Evolutionary conservation across 2,888 invertebrate species (phyloP).

Genomic region (Ptychoptera contaminata): DNA sequence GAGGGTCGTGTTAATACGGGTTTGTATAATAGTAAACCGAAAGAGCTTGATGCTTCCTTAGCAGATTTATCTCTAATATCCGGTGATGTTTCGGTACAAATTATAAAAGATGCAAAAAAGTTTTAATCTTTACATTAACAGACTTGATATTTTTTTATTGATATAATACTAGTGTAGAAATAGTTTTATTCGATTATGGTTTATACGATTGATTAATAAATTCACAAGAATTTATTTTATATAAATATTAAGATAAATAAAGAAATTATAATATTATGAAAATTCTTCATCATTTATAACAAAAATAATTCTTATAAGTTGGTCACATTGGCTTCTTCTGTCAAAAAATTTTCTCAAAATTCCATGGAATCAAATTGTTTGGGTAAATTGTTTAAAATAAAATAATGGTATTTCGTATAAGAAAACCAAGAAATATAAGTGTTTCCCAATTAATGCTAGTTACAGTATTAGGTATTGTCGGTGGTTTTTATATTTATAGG

Average conservation of each 20-base stretch:
- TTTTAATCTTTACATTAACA: slow-evolving; percentile 8
- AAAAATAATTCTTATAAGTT: too few species aligned
- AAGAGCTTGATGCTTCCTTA: slow-evolving; percentile 19
- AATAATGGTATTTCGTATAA: slow-evolving; percentile 16
- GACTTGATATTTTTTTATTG: too few species aligned
- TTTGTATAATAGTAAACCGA: slow-evolving; percentile 5
- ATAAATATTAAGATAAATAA: too few species aligned
- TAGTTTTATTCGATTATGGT: too few species aligned
- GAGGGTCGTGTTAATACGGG: slow-evolving; percentile 25
- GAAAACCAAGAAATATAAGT: slow-evolving; percentile 26
- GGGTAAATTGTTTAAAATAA: background rate
- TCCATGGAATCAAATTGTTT: too few species aligned
- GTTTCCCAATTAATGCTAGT: slow-evolving; percentile 27
- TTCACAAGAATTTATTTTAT: too few species aligned
- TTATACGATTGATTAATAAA: too few species aligned
- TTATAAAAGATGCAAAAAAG: slow-evolving; percentile 30
- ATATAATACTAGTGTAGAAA: too few species aligned
- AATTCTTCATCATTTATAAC: too few species aligned
- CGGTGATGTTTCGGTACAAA: slow-evolving; percentile 29
- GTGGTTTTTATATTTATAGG: slow-evolving; percentile 32
- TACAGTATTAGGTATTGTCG: slow-evolving; percentile 22
- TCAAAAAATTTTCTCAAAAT: too few species aligned
- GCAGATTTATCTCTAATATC: slow-evolving; percentile 28
- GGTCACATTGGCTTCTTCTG: too few species aligned
- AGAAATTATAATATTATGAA: too few species aligned